A percentile compares a stretch with the other conserved stretches of the same genome.
phyloP scores from a whole-genome alignment of 92 coral and sea anemone genomes.

The Zoanthus solanderi region DNA sequence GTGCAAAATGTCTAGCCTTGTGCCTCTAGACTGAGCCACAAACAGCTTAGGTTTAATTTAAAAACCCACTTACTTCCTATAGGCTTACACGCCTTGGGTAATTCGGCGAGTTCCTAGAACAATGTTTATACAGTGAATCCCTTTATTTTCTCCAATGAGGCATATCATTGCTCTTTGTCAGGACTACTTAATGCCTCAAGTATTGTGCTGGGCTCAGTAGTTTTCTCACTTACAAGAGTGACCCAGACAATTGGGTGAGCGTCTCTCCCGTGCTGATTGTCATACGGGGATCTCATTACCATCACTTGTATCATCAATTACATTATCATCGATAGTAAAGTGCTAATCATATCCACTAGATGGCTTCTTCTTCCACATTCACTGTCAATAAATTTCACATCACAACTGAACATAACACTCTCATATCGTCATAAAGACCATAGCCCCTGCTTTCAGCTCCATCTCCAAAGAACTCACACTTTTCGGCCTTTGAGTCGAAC shows the following conservation, averaged over 20 bases:
- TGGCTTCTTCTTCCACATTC: too few relatives aligned
- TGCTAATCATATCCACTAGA: too few relatives aligned
- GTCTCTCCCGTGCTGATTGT: too few relatives aligned
- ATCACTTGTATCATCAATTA: too few relatives aligned
- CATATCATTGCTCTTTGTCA: slow-evolving; percentile 49
- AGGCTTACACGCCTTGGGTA: slow-evolving; percentile 60
- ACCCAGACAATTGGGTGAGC: slow-evolving; percentile 17
- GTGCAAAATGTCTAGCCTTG: slow-evolving; percentile 75
- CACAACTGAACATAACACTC: too few relatives aligned
- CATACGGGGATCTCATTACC: too few relatives aligned
- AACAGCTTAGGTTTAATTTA: slow-evolving; percentile 52
- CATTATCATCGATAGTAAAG: too few relatives aligned
- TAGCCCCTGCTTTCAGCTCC: too few relatives aligned
- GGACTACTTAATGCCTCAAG: slow-evolving; percentile 55
- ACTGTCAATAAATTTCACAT: too few relatives aligned
- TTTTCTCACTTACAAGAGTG: slow-evolving; percentile 48
- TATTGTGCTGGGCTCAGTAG: slow-evolving; percentile 57
- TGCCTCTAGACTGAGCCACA: slow-evolving; percentile 63
- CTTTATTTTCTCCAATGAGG: slow-evolving; percentile 60
- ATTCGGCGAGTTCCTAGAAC: slow-evolving; percentile 54
- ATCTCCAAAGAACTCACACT: too few relatives aligned
- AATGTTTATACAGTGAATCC: slow-evolving; percentile 59
- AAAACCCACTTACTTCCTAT: slow-evolving; percentile 70
- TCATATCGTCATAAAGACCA: too few relatives aligned
- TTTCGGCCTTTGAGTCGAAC: too few relatives aligned